These are phyloP conservation scores for Triplophysa siluroides DNA, from an alignment of 2,113 vertebrate species.

Conservation along the genomic window DNA sequence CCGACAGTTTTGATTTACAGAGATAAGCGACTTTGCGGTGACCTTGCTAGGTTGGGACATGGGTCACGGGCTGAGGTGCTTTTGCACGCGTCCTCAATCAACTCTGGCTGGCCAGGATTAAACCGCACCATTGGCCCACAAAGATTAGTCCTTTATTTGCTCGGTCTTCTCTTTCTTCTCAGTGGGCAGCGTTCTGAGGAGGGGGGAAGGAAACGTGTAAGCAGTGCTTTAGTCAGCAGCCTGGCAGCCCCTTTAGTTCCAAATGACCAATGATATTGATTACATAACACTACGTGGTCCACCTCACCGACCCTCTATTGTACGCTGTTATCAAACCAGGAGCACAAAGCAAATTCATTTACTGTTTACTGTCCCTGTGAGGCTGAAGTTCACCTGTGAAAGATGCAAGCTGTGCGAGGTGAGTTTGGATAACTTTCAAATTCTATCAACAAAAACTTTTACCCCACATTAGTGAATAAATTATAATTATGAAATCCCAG, in stretches of 20 bases:
- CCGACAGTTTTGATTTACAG: constrained; percentile 72
- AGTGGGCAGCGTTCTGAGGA: constrained; percentile 36
- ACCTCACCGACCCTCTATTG: constrained; percentile 61
- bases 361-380: constrained; percentile 48
- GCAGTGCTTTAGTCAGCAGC: constrained; percentile 65
- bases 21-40: constrained; percentile 65
- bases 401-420: neutral
- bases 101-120: constrained; percentile 41
- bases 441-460: too few relatives aligned
- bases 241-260: constrained; percentile 66
- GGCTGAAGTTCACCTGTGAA: neutral
- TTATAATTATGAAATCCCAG: too few relatives aligned
- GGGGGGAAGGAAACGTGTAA: constrained; percentile 43
- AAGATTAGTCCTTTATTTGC: constrained; percentile 47
- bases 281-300: constrained; percentile 63
- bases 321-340: constrained; percentile 57
- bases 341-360: constrained; percentile 50
- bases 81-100: constrained; percentile 60
- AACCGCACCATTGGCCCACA: constrained; percentile 40
- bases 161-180: constrained; percentile 45
- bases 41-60: constrained; percentile 63
- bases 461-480: neutral
- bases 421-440: neutral
- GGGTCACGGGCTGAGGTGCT: constrained; percentile 57
- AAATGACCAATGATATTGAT: constrained; percentile 72